These are phyloP conservation scores for Graptemys geographica DNA, from an alignment of 2,797 vertebrate species.

Conservation along the genomic window DNA sequence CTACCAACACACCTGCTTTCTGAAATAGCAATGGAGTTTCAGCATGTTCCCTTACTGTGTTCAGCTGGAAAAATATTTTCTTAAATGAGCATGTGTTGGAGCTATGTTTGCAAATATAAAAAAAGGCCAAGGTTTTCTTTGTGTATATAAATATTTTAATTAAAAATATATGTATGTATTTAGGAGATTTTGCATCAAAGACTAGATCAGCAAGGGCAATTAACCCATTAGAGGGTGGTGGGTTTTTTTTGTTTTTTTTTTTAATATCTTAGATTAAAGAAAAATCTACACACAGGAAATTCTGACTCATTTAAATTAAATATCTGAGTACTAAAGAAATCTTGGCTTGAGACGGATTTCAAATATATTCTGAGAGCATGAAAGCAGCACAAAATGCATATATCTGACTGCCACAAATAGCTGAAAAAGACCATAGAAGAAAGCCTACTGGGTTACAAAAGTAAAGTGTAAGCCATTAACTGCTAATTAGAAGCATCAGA, in stretches of 20 bases:
- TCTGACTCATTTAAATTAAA: neutral
- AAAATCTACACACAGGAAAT: conserved; percentile 55
- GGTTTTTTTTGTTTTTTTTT: neutral
- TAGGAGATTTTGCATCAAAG: conserved; percentile 64
- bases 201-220: conserved; percentile 64
- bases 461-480: conserved; percentile 74
- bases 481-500: conserved; percentile 74
- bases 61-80: conserved; percentile 59
- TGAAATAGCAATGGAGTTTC: conserved; percentile 63
- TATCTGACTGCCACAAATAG: conserved; percentile 59
- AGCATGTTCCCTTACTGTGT: conserved; percentile 34
- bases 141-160: conserved; percentile 66
- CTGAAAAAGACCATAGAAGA: conserved; percentile 67
- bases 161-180: conserved; percentile 68
- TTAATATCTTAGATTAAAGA: conserved; percentile 28
- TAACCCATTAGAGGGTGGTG: conserved; percentile 62
- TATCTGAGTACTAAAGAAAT: conserved; percentile 42
- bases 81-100: conserved; percentile 67
- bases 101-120: conserved; percentile 69
- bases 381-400: conserved; percentile 18
- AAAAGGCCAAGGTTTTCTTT: conserved; percentile 44
- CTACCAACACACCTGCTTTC: conserved; percentile 66
- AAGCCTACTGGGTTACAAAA: conserved; percentile 69
- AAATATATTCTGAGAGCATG: conserved; percentile 59
- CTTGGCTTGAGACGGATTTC: conserved; percentile 36